phyloP scores from a whole-genome alignment of 2,797 vertebrate species.

The Pagetopsis macropterus region DNA sequence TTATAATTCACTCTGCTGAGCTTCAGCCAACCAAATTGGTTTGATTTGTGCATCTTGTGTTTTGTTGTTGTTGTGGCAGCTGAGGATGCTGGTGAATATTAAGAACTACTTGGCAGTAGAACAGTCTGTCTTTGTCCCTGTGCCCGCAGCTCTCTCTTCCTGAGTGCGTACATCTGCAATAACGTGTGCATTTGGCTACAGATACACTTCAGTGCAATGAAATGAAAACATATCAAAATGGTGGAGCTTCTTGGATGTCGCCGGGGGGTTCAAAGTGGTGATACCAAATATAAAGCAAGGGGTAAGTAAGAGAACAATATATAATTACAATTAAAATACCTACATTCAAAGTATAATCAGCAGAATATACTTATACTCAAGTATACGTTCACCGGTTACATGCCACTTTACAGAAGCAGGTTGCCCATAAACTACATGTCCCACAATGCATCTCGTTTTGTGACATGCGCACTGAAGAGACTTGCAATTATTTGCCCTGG shows the following conservation, averaged over 20 bases:
- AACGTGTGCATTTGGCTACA: conserved; percentile 12
- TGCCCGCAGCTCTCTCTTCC: conserved; percentile 2
- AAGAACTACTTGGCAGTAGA: conserved; percentile 45
- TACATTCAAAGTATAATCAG: background rate
- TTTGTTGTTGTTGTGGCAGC: conserved; percentile 21
- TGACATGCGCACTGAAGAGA: too few relatives aligned
- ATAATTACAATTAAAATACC: background rate
- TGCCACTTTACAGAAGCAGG: too few relatives aligned
- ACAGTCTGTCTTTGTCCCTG: conserved; percentile 21
- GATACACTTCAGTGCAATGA: conserved; percentile 1
- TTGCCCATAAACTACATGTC: too few relatives aligned
- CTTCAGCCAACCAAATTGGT: conserved; percentile 52
- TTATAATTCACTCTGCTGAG: conserved; percentile 64
- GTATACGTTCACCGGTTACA: too few relatives aligned
- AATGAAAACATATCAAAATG: conserved; percentile 22
- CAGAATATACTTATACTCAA: background rate
- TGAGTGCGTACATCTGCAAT: conserved; percentile 5
- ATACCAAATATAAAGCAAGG: too few relatives aligned
- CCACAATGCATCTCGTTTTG: too few relatives aligned
- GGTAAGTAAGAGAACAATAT: too few relatives aligned
- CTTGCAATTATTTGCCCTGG: too few relatives aligned
- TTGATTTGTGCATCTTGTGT: conserved; percentile 54
- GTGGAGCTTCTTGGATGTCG: background rate
- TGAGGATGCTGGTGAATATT: conserved; percentile 54
- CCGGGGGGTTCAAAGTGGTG: background rate